Conservation (phyloP, 2,888 invertebrate genomes). For the Amphipyra berbera region DNA sequence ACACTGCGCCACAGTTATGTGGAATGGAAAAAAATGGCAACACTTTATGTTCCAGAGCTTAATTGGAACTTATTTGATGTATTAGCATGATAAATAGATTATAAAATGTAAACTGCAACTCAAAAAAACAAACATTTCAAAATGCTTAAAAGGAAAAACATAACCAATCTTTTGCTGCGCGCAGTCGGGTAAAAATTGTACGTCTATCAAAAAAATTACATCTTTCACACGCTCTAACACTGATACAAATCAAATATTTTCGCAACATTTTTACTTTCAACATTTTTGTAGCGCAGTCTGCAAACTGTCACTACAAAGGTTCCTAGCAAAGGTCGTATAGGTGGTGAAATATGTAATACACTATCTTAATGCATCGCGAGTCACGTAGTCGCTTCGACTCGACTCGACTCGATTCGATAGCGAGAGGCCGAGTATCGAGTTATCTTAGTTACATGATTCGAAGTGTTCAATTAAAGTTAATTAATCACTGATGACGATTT, state of each 20-base stretch:
- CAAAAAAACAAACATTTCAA: slow-evolving; percentile 13
- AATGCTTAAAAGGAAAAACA: slow-evolving; percentile 6
- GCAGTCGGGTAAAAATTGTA: slow-evolving; percentile 3
- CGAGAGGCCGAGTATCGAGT: slow-evolving; percentile 52
- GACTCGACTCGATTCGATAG: slow-evolving; percentile 63
- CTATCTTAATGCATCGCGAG: slow-evolving; percentile 81
- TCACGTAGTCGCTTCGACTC: slow-evolving; percentile 71
- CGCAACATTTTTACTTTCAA: slow-evolving; percentile 42
- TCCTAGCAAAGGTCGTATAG: slow-evolving; percentile 65
- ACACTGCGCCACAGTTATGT: slow-evolving; percentile 42
- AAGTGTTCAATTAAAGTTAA: slow-evolving; percentile 72
- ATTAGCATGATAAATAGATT: too few species aligned
- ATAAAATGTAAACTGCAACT: background rate
- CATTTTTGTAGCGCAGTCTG: slow-evolving; percentile 35
- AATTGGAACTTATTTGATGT: slow-evolving; percentile 1
- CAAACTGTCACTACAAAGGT: slow-evolving; percentile 45
- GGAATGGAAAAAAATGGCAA: slow-evolving; percentile 38
- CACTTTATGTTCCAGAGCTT: slow-evolving; percentile 16
- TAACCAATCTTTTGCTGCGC: too few species aligned
- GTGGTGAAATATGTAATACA: slow-evolving; percentile 80
- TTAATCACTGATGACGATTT: slow-evolving; percentile 68
- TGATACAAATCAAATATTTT: slow-evolving; percentile 43
- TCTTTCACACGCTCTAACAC: slow-evolving; percentile 53
- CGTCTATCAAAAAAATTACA: slow-evolving; percentile 28
- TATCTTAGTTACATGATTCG: slow-evolving; percentile 60